phyloP scores from a whole-genome alignment of 2,113 vertebrate genomes.

The Coryphaenoides rupestris region DNA sequence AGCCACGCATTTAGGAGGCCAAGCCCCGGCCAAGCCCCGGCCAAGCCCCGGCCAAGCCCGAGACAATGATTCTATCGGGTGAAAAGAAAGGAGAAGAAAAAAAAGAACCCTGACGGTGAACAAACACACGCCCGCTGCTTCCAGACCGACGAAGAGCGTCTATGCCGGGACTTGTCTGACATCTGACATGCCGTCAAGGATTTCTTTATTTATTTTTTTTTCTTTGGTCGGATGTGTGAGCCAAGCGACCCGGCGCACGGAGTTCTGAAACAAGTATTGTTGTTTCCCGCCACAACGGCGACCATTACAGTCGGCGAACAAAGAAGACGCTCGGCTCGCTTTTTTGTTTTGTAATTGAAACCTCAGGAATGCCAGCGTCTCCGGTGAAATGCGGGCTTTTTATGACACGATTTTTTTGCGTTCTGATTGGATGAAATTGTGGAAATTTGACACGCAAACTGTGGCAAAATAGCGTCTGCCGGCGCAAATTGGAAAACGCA shows the following conservation, averaged over 20 bases:
- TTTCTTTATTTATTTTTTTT: too few species aligned
- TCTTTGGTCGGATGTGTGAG: not conserved
- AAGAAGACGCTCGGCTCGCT: too few species aligned
- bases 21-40: too few species aligned
- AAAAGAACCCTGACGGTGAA: constrained; percentile 30
- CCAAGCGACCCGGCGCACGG: constrained; percentile 21
- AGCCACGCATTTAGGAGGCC: not conserved
- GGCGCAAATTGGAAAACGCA: too few species aligned
- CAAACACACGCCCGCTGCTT: constrained; percentile 34
- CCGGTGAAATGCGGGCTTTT: too few species aligned
- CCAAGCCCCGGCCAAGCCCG: constrained; percentile 24
- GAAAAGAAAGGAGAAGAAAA: constrained; percentile 33
- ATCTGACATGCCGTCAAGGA: constrained; percentile 44
- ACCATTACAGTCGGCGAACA: too few species aligned
- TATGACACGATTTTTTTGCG: too few species aligned
- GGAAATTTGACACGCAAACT: too few species aligned
- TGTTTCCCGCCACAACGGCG: constrained; percentile 31
- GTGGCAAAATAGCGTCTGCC: too few species aligned
- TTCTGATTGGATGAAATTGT: too few species aligned
- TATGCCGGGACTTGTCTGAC: constrained; percentile 52
- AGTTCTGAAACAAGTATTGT: constrained; percentile 13
- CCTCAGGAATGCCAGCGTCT: too few species aligned
- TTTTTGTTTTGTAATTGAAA: too few species aligned
- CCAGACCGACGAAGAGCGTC: not conserved
- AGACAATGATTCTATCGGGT: constrained; percentile 32